Evolutionary conservation across 2,888 invertebrate genomes (phyloP).

Genomic region (Pseudococcus jackbeardsleyi): DNA sequence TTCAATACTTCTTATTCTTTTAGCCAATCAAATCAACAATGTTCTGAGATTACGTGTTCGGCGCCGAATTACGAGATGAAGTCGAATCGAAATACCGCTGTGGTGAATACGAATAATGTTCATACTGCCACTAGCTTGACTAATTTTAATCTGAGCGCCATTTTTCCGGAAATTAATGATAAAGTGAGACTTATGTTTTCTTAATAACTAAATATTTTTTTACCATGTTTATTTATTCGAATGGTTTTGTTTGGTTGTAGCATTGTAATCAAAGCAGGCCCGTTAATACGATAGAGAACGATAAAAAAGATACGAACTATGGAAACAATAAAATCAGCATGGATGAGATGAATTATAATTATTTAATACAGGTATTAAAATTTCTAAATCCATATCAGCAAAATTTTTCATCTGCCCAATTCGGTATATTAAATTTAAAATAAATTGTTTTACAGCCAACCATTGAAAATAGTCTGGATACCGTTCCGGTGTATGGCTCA

Average conservation of each 20-base stretch:
- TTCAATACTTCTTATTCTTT: constrained; percentile 58
- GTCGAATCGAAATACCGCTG: constrained; percentile 42
- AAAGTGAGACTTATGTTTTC: constrained; percentile 69
- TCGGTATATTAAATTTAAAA: neutral
- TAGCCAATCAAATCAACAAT: constrained; percentile 17
- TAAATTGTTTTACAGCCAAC: neutral
- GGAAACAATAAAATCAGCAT: neutral
- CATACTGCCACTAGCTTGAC: constrained; percentile 74
- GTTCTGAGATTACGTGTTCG: constrained; percentile 13
- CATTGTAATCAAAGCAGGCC: constrained; percentile 27
- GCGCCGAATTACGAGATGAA: constrained; percentile 56
- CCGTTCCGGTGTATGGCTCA: constrained; percentile 30
- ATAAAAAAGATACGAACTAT: constrained; percentile 56
- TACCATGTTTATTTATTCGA: neutral
- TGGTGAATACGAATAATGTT: constrained; percentile 17
- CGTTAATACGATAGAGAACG: constrained; percentile 54
- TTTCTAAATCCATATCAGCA: too few relatives aligned
- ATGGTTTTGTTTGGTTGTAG: constrained; percentile 34
- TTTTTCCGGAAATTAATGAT: constrained; percentile 86
- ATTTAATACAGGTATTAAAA: constrained; percentile 51
- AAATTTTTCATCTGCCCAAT: too few relatives aligned
- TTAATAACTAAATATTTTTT: neutral
- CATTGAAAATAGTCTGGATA: constrained; percentile 8
- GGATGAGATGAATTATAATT: constrained; percentile 60
- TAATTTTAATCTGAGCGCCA: constrained; percentile 86